Conservation (phyloP, 2,797 vertebrate species). For the Vultur gryphus region DNA sequence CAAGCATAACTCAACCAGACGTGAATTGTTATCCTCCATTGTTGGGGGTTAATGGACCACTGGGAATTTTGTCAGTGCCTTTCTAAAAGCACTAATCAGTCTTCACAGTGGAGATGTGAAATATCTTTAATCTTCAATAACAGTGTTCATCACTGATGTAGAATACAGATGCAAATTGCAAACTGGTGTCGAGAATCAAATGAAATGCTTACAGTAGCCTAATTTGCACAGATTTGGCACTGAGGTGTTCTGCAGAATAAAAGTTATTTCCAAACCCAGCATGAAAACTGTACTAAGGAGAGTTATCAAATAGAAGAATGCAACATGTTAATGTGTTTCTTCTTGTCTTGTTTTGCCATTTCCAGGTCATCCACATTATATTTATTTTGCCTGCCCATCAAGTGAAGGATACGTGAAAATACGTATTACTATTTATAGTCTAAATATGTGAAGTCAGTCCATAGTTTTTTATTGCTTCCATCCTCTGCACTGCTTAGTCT, state of each 20-base stretch:
- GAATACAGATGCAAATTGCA: not conserved
- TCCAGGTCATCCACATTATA: not conserved
- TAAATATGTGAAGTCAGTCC: not conserved
- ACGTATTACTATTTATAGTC: not conserved
- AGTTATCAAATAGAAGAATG: not conserved
- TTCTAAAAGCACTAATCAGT: not conserved
- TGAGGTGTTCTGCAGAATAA: not conserved
- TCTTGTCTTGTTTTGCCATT: not conserved
- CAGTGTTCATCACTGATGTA: not conserved
- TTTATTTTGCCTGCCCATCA: not conserved
- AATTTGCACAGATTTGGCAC: not conserved
- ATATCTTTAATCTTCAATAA: not conserved
- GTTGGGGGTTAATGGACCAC: not conserved
- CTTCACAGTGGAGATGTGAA: not conserved
- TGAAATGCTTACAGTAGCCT: not conserved
- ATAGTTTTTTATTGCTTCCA: not conserved
- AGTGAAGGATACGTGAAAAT: not conserved
- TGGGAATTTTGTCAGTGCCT: not conserved
- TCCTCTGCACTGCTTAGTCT: not conserved
- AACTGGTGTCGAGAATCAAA: not conserved
- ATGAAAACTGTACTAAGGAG: not conserved
- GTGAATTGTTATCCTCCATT: not conserved
- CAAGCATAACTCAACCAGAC: not conserved
- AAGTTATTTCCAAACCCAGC: not conserved
- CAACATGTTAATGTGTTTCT: rapidly evolving